Evolutionary conservation across 2,113 vertebrate genomes (phyloP), one percentile per base, ranked within the genome.

Genomic region (Dolichallabes microphthalmus): DNA sequence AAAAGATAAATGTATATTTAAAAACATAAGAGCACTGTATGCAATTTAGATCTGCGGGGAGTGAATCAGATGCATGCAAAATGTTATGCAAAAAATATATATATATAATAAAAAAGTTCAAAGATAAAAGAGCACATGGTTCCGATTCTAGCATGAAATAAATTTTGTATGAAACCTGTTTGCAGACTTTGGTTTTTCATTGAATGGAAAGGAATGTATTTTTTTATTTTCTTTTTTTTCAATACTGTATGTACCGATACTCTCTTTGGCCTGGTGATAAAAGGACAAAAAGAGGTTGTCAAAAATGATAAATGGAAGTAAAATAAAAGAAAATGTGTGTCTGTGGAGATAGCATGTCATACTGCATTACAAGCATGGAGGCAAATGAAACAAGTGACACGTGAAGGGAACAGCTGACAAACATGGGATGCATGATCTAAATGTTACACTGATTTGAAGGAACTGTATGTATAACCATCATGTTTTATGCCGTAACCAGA

Each of bases 61-160:
- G 93, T 92, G 92, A 94, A 94, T 87, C 86, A 91, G 94, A 94
- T 96, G 96, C 96, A 97, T 97, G 96, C 94, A 96, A 90, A 93
- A 95, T 96, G 96, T 96, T 97, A 97, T 97, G 96, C 96, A 97
- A 95, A 85, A 53, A 30, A 76, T n/a, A n/a, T n/a, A 27, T 27
- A 76, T 17, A n/a, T 14, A 32, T 57, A 8, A 12, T 32, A 82
- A 95, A 85, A 30, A 13, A 89, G 77, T 86, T 86, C 30, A 89
- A 84, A 87, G 84, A 85, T 86, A 86, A 88, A 90, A 90, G 78
- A 78, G 88, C 90, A 94, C 63, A 89, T 82, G 87, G 89, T 82
- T 66, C 85, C 75, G 91, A 94, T 92, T 94, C 94, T 89, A 96
- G 96, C 96, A 97, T 97, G 96, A 96, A 97, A 97, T 96, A 96